Conservation (phyloP, 2,113 vertebrate species). For the Trichomycterus rosablanca region DNA sequence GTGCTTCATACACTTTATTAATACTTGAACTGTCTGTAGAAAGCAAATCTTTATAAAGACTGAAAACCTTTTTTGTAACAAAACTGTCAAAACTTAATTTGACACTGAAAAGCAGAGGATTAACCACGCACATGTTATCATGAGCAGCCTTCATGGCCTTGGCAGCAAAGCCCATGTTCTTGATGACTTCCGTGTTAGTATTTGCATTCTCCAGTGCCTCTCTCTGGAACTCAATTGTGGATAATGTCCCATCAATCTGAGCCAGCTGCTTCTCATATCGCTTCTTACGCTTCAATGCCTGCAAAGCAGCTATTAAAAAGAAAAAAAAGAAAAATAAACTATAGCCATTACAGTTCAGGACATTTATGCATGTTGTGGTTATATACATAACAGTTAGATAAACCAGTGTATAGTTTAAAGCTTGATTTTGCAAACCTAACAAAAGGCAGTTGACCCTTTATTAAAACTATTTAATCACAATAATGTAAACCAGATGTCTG, state of each 20-base stretch:
- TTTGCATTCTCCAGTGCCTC: slow-evolving; percentile 97
- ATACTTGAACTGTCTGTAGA: background rate
- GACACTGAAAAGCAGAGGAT: background rate
- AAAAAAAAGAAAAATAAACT: background rate
- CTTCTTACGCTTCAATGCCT: slow-evolving; percentile 96
- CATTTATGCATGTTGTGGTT: background rate
- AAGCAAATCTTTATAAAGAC: background rate
- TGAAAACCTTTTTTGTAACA: background rate
- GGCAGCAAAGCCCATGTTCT: slow-evolving; percentile 94
- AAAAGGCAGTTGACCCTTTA: too few species aligned
- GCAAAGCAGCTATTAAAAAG: slow-evolving; percentile 78
- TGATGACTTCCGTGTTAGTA: slow-evolving; percentile 98
- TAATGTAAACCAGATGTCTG: too few species aligned
- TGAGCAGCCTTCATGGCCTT: slow-evolving; percentile 97
- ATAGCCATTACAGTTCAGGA: background rate
- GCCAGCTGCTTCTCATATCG: slow-evolving; percentile 93
- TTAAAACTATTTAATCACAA: too few species aligned
- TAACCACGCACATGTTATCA: slow-evolving; percentile 85
- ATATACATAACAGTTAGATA: too few species aligned
- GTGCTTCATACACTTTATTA: too few species aligned
- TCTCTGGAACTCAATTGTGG: slow-evolving; percentile 95
- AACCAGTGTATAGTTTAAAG: background rate
- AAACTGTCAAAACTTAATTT: background rate
- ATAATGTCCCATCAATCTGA: slow-evolving; percentile 93
- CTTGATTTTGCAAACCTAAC: too few species aligned